Evolutionary conservation across 2,113 vertebrate genomes (phyloP), one percentile per base, ranked within the genome.

Genomic region (Psephotus haematonotus): DNA sequence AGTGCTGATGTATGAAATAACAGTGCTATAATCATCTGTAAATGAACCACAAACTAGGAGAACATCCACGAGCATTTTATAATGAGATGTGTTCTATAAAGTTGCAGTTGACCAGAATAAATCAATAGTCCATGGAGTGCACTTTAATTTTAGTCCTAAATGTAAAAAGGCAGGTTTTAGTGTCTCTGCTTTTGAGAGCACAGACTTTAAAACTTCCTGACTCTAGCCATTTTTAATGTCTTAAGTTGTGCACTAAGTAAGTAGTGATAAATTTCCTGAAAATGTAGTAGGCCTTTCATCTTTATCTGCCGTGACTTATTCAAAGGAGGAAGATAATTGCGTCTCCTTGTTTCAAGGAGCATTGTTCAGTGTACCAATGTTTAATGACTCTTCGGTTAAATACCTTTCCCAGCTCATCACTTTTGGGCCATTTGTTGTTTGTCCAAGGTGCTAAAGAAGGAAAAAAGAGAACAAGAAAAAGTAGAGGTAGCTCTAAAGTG

Each of bases 201-300:
- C 25, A 47, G 71, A 28, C 82, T 82, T 93, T 52, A 78, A 95
- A 95, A 93, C 71, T 94, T 94, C 93, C 85, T 94, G 88, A 96
- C 82, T 88, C n/a, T 6, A 94, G 90, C 68, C 50, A 44, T 94
- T 96, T 94, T 93, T 75, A 70, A 5, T 81, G 55, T n/a, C 82
- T 96, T 57, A 81, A 92, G 60, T 86, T 93, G 90, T 93, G 47
- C 55, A 11, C 68, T 64, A 46, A 81, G 70, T 79, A 64, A 87
- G 59, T 60, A 78, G 82, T 64, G 75, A 94, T 94, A 96, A 74
- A 96, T 94, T 94, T 86, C 76, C 79, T 89, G 77, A 82, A 91
- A 75, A 75, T 68, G 29, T 39, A 75, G 76, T 57, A 55, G 52
- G 64, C 29, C 69, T 97, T 93, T 93, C 86, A 83, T 92, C 90